A percentile compares a stretch with the other conserved stretches of the same genome.
phyloP scores from a whole-genome alignment of 2,888 invertebrate species.

The Oscheius sp. region DNA sequence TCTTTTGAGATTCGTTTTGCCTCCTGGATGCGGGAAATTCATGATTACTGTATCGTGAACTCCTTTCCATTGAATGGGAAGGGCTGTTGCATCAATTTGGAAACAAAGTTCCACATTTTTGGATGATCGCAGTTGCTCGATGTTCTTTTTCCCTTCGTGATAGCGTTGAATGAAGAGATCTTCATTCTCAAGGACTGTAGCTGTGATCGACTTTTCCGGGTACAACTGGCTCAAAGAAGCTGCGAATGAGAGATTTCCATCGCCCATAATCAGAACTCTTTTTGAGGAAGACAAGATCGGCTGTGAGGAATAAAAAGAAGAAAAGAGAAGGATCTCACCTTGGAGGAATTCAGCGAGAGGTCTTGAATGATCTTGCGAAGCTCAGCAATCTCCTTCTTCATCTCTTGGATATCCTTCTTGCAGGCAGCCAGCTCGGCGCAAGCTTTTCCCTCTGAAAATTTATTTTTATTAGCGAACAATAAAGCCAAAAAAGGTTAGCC shows the following conservation, averaged over 20 bases:
- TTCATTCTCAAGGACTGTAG: conserved; percentile 50
- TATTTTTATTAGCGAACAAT: background rate
- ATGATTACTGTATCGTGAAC: conserved; percentile 75
- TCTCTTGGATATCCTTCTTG: conserved; percentile 41
- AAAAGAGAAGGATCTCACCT: conserved; percentile 5
- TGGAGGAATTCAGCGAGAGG: conserved; percentile 32
- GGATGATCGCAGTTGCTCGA: conserved; percentile 25
- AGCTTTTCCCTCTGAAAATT: conserved; percentile 21
- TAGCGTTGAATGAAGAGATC: conserved; percentile 41
- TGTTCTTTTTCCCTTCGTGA: conserved; percentile 20
- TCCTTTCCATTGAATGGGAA: conserved; percentile 32
- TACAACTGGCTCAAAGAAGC: conserved; percentile 33
- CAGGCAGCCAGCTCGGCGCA: conserved; percentile 36
- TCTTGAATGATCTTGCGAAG: conserved; percentile 45
- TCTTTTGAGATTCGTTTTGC: conserved; percentile 76
- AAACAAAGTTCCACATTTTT: conserved; percentile 42
- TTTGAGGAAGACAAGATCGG: conserved; percentile 30
- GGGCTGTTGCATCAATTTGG: conserved; percentile 45
- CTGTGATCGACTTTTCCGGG: conserved; percentile 27
- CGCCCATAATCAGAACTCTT: conserved; percentile 47
- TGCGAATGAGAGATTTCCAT: conserved; percentile 56
- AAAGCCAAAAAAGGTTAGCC: background rate
- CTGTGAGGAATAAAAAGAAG: background rate
- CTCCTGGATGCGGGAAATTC: conserved; percentile 77
- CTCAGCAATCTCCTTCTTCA: conserved; percentile 43